Percentiles rank a stretch among this genome's conserved stretches.
phyloP scores from a whole-genome alignment of 2,797 vertebrate genomes.

The Esox lucius region DNA sequence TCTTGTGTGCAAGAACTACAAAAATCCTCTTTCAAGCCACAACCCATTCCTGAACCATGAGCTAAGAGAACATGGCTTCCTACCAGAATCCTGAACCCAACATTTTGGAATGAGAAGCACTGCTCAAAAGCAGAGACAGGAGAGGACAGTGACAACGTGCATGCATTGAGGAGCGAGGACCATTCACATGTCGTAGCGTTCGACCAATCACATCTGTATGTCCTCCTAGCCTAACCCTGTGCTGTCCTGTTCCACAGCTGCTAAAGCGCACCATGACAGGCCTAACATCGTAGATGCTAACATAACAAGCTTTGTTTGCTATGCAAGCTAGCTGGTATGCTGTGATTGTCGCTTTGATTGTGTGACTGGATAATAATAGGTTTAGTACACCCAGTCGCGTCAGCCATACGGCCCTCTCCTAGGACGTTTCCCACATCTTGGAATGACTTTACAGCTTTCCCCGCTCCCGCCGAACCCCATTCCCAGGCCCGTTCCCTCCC shows the following conservation, averaged over 20 bases:
- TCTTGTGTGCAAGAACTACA: neutral
- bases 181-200: neutral
- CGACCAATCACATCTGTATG: neutral
- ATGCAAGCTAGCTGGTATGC: neutral
- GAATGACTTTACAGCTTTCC: neutral
- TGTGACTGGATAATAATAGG: neutral
- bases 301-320: neutral
- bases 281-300: neutral
- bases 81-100: neutral
- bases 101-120: neutral
- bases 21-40: neutral
- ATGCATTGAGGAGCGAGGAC: neutral
- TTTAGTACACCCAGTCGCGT: neutral
- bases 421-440: neutral
- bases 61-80: neutral
- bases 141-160: neutral
- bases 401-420: neutral
- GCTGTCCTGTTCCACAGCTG: neutral
- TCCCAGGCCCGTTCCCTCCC: neutral
- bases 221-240: neutral
- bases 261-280: neutral
- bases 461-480: neutral
- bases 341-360: neutral
- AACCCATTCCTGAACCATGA: neutral
- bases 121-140: neutral